Evolutionary conservation across 2,797 vertebrate genomes (phyloP).

Genomic region (Gobionotothen gibberifrons): DNA sequence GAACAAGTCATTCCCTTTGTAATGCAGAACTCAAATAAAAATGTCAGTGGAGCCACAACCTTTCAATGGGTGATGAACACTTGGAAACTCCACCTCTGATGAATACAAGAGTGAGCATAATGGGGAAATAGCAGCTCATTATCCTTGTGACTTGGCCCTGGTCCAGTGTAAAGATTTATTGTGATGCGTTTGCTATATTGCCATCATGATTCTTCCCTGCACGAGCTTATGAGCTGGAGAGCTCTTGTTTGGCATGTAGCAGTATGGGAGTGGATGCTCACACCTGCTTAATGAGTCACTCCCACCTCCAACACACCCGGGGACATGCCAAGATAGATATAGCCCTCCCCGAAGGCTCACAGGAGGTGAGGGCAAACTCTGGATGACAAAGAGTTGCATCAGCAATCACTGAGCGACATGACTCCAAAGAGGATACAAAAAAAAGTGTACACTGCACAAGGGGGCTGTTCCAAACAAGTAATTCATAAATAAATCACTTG

Average conservation of each 20-base stretch:
- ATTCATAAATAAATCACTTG: slow-evolving; percentile 88
- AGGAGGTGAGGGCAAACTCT: slow-evolving; percentile 85
- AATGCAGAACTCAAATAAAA: slow-evolving; percentile 55
- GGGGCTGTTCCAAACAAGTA: slow-evolving; percentile 84
- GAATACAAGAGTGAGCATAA: slow-evolving; percentile 65
- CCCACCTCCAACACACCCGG: slow-evolving; percentile 80
- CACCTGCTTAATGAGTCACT: slow-evolving; percentile 85
- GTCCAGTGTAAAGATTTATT: slow-evolving; percentile 78
- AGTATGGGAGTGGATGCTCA: slow-evolving; percentile 84
- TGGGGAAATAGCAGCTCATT: slow-evolving; percentile 74
- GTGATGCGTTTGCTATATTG: slow-evolving; percentile 74
- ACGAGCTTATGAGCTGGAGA: slow-evolving; percentile 77
- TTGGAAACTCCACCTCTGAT: slow-evolving; percentile 73
- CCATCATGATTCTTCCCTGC: slow-evolving; percentile 79
- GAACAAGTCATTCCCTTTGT: slow-evolving; percentile 38
- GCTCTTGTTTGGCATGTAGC: slow-evolving; percentile 81
- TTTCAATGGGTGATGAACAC: slow-evolving; percentile 63
- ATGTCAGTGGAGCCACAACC: slow-evolving; percentile 55
- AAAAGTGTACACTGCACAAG: slow-evolving; percentile 77
- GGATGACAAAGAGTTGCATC: slow-evolving; percentile 89
- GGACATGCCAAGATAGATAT: slow-evolving; percentile 84
- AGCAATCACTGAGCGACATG: slow-evolving; percentile 87
- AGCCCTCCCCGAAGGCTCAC: slow-evolving; percentile 84
- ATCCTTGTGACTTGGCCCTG: slow-evolving; percentile 71
- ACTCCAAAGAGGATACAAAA: slow-evolving; percentile 78